phyloP scores from a whole-genome alignment of 2,113 vertebrate genomes.

The Semnornis frantzii region DNA sequence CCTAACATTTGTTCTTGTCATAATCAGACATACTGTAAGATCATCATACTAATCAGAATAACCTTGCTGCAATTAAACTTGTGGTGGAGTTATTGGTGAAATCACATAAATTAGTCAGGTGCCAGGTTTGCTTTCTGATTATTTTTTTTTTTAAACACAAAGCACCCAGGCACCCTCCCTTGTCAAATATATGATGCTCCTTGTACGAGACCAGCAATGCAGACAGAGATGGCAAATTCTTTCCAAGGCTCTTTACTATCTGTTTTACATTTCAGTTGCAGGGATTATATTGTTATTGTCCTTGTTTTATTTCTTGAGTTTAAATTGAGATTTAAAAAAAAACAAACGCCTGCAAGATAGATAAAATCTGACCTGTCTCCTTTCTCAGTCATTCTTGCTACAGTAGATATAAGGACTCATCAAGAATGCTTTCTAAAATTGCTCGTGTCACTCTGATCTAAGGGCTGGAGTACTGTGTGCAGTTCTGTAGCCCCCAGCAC shows the following conservation, averaged over 20 bases:
- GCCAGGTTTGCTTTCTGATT: not conserved
- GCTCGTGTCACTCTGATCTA: fast-evolving
- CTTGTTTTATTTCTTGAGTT: not conserved
- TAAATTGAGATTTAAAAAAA: not conserved
- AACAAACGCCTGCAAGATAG: not conserved
- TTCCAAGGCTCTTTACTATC: not conserved
- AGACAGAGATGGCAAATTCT: not conserved
- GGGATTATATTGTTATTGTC: fast-evolving
- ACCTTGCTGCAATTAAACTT: not conserved
- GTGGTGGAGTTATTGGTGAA: not conserved
- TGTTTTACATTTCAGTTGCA: not conserved
- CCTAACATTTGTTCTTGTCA: not conserved
- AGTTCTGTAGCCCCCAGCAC: no score
- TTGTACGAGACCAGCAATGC: not conserved
- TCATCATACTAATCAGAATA: not conserved
- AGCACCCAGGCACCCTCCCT: not conserved
- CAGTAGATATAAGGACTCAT: not conserved
- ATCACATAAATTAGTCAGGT: not conserved
- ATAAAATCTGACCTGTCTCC: not conserved
- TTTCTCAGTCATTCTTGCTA: not conserved
- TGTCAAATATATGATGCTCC: not conserved
- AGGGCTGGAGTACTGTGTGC: no score
- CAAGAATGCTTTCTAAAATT: not conserved
- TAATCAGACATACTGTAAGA: not conserved
- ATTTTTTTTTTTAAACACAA: not conserved